Percentiles rank a stretch among this genome's conserved stretches.
phyloP scores from a whole-genome alignment of 1,140 invertebrate species.

The Drosophila nebulosa region DNA sequence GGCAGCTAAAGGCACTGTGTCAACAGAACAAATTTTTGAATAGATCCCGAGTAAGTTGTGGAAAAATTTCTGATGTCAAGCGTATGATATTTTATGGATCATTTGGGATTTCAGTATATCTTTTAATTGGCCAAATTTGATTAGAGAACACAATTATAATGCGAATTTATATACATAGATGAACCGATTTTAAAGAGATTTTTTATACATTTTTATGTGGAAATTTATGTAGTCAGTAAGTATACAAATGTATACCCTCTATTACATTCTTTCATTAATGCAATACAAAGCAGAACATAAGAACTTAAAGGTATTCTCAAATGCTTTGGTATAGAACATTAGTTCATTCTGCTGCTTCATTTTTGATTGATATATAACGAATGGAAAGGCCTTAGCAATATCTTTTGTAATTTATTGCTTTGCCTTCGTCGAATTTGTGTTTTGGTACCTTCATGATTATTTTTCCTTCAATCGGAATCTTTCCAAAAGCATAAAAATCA shows the following conservation, averaged over 20 bases:
- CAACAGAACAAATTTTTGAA: constrained; percentile 23
- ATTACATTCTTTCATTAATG: too few relatives aligned
- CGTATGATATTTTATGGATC: constrained; percentile 56
- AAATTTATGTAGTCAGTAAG: not conserved
- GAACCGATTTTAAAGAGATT: not conserved
- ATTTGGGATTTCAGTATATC: constrained; percentile 63
- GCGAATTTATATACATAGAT: not conserved
- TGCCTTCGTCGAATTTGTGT: constrained; percentile 26
- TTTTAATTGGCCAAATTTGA: constrained; percentile 62
- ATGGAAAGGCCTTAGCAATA: constrained; percentile 1
- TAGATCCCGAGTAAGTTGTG: constrained; percentile 56
- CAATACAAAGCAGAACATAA: not conserved
- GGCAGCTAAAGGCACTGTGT: constrained; percentile 33
- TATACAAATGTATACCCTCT: not conserved
- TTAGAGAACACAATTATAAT: constrained; percentile 23
- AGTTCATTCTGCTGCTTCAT: not conserved
- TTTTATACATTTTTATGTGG: too few relatives aligned
- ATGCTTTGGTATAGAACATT: not conserved
- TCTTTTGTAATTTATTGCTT: constrained; percentile 59
- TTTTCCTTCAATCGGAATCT: constrained; percentile 19
- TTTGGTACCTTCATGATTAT: constrained; percentile 23
- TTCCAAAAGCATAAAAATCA: constrained; percentile 34
- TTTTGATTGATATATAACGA: not conserved
- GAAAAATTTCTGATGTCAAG: constrained; percentile 50
- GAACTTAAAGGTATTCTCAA: not conserved